Conservation (phyloP, 2,888 invertebrate species). For the Phaonia tiefii region DNA sequence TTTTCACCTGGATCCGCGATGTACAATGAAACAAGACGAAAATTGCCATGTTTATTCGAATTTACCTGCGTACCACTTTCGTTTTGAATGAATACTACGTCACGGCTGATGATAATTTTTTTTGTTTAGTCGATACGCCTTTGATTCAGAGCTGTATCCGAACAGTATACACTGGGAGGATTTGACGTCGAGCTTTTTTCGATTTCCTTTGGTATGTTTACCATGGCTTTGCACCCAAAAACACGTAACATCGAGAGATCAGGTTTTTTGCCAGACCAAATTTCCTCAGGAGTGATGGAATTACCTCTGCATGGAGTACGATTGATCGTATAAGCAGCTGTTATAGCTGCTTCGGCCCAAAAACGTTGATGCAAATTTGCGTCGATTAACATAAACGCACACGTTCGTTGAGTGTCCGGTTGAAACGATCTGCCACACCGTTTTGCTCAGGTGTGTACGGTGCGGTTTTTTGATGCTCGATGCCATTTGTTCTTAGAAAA, state of each 20-base stretch:
- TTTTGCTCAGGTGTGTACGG: constrained; percentile 17
- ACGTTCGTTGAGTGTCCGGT: background rate
- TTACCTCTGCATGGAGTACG: constrained; percentile 51
- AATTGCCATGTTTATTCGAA: no score
- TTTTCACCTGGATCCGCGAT: no score
- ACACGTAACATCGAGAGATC: background rate
- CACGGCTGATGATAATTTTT: no score
- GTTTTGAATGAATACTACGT: constrained; percentile 36
- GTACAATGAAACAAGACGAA: no score
- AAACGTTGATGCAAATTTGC: constrained; percentile 34
- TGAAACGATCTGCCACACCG: constrained; percentile 11
- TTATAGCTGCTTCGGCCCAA: constrained; percentile 60
- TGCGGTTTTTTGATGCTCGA: constrained; percentile 60
- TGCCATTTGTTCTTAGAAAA: constrained; percentile 65
- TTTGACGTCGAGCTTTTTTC: constrained; percentile 53
- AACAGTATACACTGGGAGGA: constrained; percentile 27
- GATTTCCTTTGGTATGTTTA: constrained; percentile 48
- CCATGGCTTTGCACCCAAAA: constrained; percentile 5
- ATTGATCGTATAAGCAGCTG: constrained; percentile 56
- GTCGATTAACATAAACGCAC: constrained; percentile 43
- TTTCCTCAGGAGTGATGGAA: constrained; percentile 50
- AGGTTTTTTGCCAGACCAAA: constrained; percentile 51
- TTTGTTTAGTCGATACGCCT: no score
- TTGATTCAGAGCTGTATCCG: background rate
- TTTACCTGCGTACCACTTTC: background rate